Percentiles rank a stretch among this genome's conserved stretches.
Evolutionary conservation across 2,113 vertebrate genomes (phyloP).

Genomic region (Campylorhamphus procurvoides): DNA sequence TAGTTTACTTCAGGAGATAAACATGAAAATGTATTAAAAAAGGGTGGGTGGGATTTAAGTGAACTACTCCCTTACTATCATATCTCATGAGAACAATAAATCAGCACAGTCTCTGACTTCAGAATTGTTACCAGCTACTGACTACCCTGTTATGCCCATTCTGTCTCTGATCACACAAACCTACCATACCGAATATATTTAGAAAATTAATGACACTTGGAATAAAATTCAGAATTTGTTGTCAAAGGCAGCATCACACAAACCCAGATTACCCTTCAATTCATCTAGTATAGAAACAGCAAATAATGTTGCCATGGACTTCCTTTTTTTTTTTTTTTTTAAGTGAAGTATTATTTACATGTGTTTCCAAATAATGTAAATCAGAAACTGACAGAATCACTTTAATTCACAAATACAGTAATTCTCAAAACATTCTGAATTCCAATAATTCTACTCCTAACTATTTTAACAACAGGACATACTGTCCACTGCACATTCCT

Average conservation of each 20-base stretch:
- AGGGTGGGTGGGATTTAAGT: background rate
- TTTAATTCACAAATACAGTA: background rate
- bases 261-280: background rate
- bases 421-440: background rate
- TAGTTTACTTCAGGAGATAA: background rate
- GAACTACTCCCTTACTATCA: background rate
- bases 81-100: background rate
- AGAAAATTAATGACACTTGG: background rate
- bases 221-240: background rate
- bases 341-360: background rate
- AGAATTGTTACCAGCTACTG: background rate
- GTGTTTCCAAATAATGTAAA: background rate
- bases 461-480: background rate
- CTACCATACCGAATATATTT: background rate
- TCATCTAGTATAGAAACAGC: background rate
- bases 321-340: background rate
- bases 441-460: background rate
- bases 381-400: background rate
- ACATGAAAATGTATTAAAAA: background rate
- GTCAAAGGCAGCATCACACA: background rate
- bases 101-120: background rate
- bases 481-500: background rate
- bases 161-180: background rate
- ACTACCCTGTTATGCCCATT: background rate
- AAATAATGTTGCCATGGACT: background rate